A percentile compares a stretch with the other conserved stretches of the same genome.
Evolutionary conservation across 2,797 vertebrate genomes (phyloP).

Genomic region (Pangasius krempfi): DNA sequence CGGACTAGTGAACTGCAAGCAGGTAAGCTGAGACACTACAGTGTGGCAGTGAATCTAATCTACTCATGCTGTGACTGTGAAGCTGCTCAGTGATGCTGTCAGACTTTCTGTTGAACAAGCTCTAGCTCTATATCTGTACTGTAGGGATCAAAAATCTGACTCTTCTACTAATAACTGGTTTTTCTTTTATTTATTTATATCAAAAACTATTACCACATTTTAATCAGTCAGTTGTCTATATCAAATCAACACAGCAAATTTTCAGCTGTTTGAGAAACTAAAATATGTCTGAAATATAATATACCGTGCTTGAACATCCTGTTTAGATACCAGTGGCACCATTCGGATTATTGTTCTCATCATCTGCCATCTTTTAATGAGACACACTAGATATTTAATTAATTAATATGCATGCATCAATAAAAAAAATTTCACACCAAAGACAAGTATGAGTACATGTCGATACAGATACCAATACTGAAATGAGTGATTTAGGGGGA

Average conservation of each 20-base stretch:
- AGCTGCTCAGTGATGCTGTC: constrained; percentile 24
- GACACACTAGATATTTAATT: neutral
- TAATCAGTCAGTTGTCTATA: neutral
- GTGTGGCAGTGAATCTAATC: constrained; percentile 35
- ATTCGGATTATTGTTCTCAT: neutral
- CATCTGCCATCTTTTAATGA: neutral
- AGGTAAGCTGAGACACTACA: constrained; percentile 64
- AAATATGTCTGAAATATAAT: too few relatives aligned
- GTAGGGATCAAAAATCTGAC: neutral
- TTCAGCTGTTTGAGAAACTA: too few relatives aligned
- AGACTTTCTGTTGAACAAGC: neutral
- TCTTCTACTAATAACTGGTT: neutral
- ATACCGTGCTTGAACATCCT: neutral
- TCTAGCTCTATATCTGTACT: neutral
- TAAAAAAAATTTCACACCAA: neutral
- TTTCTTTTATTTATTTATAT: neutral
- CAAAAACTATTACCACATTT: too few relatives aligned
- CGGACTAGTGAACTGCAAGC: constrained; percentile 9
- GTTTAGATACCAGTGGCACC: neutral
- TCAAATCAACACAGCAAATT: neutral
- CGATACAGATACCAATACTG: neutral
- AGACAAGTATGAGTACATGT: neutral
- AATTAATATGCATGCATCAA: neutral
- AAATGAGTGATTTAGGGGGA: neutral
- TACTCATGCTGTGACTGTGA: constrained; percentile 34